These are phyloP conservation scores for Metopia argyrocephala DNA, from an alignment of 2,888 invertebrate species.

Conservation along the genomic window DNA sequence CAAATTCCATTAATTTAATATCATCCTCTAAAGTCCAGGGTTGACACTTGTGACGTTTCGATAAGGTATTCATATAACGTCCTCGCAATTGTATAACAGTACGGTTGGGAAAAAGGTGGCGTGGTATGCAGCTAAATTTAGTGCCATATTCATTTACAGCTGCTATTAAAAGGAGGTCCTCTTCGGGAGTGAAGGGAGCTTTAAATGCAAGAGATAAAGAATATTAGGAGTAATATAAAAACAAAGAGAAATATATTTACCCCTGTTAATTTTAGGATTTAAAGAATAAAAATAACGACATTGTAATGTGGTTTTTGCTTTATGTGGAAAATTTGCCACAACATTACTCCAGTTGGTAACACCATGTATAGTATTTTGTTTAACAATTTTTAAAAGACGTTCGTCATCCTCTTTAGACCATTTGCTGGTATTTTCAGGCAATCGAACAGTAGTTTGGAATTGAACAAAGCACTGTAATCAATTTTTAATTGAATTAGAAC, in stretches of 20 bases:
- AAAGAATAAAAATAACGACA: constrained; percentile 79
- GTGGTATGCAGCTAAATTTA: constrained; percentile 81
- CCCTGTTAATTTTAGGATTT: constrained; percentile 66
- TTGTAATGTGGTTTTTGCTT: constrained; percentile 84
- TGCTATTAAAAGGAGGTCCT: constrained; percentile 83
- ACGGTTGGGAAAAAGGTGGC: constrained; percentile 82
- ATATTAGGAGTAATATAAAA: neutral
- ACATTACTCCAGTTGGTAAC: constrained; percentile 88
- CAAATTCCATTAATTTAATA: constrained; percentile 80
- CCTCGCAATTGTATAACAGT: constrained; percentile 82
- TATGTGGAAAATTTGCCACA: constrained; percentile 81
- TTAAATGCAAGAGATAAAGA: neutral
- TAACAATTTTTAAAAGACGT: constrained; percentile 82
- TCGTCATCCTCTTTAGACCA: constrained; percentile 87
- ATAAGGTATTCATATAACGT: constrained; percentile 80
- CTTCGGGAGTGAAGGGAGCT: constrained; percentile 81
- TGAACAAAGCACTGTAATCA: constrained; percentile 81
- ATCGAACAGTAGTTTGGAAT: constrained; percentile 79
- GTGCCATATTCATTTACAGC: constrained; percentile 82
- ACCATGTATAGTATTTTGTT: constrained; percentile 82
- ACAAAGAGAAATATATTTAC: neutral
- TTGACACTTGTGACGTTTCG: constrained; percentile 76
- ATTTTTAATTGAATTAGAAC: neutral
- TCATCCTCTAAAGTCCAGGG: constrained; percentile 84
- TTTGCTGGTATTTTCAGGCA: constrained; percentile 58